A percentile compares a stretch with the other conserved stretches of the same genome.
These are phyloP conservation scores for Ceramica pisi DNA, from an alignment of 2,888 invertebrate species.

Conservation along the genomic window DNA sequence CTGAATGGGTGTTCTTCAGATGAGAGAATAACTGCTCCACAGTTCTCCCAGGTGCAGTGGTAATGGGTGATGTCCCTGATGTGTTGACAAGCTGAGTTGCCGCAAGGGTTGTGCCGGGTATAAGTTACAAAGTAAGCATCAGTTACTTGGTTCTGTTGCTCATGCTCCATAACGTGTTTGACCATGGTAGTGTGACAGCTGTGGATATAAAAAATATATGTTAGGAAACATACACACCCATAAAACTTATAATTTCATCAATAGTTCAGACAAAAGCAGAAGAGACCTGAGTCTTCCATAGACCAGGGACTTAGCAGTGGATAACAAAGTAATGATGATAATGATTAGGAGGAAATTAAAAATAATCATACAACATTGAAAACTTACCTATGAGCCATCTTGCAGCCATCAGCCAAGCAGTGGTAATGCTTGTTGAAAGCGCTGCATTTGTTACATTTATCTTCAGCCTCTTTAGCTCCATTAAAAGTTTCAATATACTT, in stretches of 20 bases:
- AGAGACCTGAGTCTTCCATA: background rate
- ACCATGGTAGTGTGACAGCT: constrained; percentile 93
- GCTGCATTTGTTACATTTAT: constrained; percentile 90
- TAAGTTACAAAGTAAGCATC: constrained; percentile 94
- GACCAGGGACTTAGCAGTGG: no score
- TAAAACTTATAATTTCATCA: background rate
- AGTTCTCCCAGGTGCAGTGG: constrained; percentile 97
- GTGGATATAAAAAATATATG: constrained; percentile 34
- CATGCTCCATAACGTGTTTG: constrained; percentile 97
- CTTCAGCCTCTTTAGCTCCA: constrained; percentile 89
- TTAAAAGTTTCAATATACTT: constrained; percentile 88
- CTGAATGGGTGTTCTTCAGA: constrained; percentile 94
- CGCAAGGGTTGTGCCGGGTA: constrained; percentile 92
- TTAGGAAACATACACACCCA: background rate
- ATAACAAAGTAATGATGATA: background rate
- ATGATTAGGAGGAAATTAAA: background rate
- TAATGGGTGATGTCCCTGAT: constrained; percentile 95
- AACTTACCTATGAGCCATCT: constrained; percentile 92
- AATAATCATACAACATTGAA: background rate
- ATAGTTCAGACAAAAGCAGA: background rate
- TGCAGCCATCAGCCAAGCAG: constrained; percentile 95
- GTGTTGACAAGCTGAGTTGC: constrained; percentile 93
- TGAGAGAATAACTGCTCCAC: constrained; percentile 94
- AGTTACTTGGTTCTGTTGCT: constrained; percentile 96
- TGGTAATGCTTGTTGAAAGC: constrained; percentile 96